A percentile compares a stretch with the other conserved stretches of the same genome.
Conservation (phyloP, 23 tunicate genomes). For the Ciona savignyi region DNA sequence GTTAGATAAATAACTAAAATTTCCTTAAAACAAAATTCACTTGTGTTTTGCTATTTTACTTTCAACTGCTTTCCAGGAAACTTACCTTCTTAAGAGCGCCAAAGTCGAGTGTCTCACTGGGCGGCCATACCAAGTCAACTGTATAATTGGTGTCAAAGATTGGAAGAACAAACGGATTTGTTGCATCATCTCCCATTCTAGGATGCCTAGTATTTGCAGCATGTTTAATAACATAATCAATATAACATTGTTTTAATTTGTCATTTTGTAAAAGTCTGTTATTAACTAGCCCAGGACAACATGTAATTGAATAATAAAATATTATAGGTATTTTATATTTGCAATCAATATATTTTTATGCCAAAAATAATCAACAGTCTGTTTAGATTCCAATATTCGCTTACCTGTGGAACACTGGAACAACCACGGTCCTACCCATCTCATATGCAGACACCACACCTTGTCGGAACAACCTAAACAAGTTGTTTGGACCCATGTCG, state of each 20-base stretch:
- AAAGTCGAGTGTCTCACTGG: constrained; percentile 79
- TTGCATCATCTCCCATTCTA: constrained; percentile 93
- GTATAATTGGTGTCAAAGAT: constrained; percentile 96
- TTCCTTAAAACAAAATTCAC: no score
- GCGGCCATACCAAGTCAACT: constrained; percentile 98
- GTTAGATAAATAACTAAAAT: neutral
- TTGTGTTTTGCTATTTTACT: no score
- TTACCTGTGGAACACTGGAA: constrained; percentile 99
- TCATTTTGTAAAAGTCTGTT: no score
- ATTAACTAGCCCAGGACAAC: no score
- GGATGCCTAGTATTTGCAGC: constrained; percentile 95
- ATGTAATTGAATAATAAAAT: no score
- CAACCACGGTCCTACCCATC: constrained; percentile 90
- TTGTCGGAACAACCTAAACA: constrained; percentile 93
- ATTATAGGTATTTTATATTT: no score
- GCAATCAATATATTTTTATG: no score
- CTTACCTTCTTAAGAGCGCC: constrained; percentile 83
- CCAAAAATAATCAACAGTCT: no score
- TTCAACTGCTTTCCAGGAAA: no score
- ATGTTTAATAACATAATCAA: no score
- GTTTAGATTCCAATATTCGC: no score
- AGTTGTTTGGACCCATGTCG: constrained; percentile 99
- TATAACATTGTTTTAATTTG: no score
- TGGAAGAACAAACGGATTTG: constrained; percentile 92
- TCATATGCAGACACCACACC: constrained; percentile 96